Percentiles rank a stretch among this genome's conserved stretches.
Conservation (phyloP, 2,113 vertebrate species). For the Propithecus coquereli region DNA sequence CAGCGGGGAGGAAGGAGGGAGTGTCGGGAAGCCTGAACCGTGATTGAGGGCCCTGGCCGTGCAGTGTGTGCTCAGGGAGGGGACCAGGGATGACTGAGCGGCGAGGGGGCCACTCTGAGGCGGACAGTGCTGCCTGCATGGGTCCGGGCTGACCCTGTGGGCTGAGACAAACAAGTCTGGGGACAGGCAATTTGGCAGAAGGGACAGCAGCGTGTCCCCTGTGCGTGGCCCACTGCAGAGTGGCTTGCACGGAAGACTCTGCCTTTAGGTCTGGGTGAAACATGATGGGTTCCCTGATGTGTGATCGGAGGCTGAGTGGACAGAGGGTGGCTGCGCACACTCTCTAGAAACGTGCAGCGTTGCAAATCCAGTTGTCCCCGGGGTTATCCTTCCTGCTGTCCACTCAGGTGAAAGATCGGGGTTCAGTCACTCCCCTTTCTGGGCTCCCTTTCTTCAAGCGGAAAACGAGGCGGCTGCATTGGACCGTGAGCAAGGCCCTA, state of each 20-base stretch:
- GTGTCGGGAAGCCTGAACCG: rapidly evolving
- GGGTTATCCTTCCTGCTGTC: neutral
- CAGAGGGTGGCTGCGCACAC: rapidly evolving
- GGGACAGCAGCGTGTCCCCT: rapidly evolving
- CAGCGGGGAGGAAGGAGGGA: neutral
- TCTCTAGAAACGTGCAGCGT: rapidly evolving
- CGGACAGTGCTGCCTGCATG: rapidly evolving
- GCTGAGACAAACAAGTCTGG: rapidly evolving
- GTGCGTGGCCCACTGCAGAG: rapidly evolving
- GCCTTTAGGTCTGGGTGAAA: rapidly evolving
- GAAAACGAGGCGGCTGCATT: rapidly evolving
- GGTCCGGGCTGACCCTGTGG: neutral
- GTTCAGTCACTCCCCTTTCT: rapidly evolving
- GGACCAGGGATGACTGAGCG: no score
- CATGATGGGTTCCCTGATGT: rapidly evolving
- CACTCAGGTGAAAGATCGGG: rapidly evolving
- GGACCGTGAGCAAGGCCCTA: rapidly evolving
- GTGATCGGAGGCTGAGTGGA: rapidly evolving
- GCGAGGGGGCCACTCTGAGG: neutral
- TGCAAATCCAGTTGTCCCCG: rapidly evolving
- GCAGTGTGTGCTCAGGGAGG: no score
- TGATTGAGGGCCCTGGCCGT: rapidly evolving
- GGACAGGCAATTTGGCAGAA: neutral
- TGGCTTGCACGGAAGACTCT: rapidly evolving
- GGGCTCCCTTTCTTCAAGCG: rapidly evolving